A percentile compares a stretch with the other conserved stretches of the same genome.
These are phyloP conservation scores for Calliopum simillimum DNA, from an alignment of 2,888 invertebrate genomes.

Conservation along the genomic window DNA sequence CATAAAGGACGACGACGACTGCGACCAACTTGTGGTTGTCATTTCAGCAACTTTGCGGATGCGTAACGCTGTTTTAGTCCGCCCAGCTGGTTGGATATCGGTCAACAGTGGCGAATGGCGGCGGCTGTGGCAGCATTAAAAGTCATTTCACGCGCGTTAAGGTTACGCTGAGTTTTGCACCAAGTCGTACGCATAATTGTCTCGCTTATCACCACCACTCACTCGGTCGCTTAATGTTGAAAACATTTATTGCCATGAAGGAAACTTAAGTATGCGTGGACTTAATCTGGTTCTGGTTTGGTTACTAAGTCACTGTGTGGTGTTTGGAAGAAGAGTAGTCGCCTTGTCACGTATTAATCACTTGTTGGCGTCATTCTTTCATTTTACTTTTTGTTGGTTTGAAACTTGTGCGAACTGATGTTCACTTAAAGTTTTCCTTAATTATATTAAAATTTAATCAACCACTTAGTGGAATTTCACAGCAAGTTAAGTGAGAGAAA, in stretches of 20 bases:
- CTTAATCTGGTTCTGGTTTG: neutral
- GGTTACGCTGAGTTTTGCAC: constrained; percentile 15
- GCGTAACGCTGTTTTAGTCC: neutral
- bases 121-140: neutral
- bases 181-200: constrained; percentile 7
- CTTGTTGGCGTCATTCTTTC: neutral
- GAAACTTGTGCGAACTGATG: too few species aligned
- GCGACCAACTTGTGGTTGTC: neutral
- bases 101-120: neutral
- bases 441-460: too few species aligned
- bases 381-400: too few species aligned
- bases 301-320: neutral
- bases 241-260: constrained; percentile 2
- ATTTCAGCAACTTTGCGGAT: neutral
- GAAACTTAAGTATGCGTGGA: neutral
- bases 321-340: neutral
- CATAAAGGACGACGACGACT: too few species aligned
- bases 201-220: neutral
- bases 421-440: too few species aligned
- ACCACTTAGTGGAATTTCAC: too few species aligned
- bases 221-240: neutral
- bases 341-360: constrained; percentile 9
- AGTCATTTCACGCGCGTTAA: constrained; percentile 25
- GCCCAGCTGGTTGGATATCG: neutral
- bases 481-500: too few species aligned